Percentiles rank a stretch among this genome's conserved stretches.
phyloP scores from a whole-genome alignment of 2,888 invertebrate genomes.

The Panzeria rudis region DNA sequence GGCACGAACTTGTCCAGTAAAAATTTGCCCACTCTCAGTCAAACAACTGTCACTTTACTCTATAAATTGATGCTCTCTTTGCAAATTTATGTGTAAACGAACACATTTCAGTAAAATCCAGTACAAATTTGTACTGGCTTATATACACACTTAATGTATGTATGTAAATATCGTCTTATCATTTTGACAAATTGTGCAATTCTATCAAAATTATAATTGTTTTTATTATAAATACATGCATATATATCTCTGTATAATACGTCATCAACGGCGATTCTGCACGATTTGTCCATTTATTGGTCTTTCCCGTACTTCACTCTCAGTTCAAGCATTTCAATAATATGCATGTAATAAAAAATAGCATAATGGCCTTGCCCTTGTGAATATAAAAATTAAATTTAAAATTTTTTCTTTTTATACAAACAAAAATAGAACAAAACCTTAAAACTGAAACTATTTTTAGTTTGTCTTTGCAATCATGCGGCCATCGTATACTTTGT shows the following conservation, averaged over 20 bases:
- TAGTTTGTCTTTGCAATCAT: constrained; percentile 30
- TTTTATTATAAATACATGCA: neutral
- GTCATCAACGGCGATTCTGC: constrained; percentile 11
- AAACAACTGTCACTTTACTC: too few species aligned
- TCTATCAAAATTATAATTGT: constrained; percentile 6
- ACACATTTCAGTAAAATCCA: too few species aligned
- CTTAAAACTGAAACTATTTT: constrained; percentile 38
- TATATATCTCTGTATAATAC: neutral
- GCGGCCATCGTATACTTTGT: constrained; percentile 1
- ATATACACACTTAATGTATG: too few species aligned
- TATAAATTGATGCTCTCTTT: too few species aligned
- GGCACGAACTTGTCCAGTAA: too few species aligned
- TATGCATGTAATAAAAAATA: neutral
- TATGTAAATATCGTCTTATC: too few species aligned
- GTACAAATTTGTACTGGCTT: too few species aligned
- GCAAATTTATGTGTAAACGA: too few species aligned
- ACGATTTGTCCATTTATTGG: constrained; percentile 20
- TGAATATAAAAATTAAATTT: constrained; percentile 56
- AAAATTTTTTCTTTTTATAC: constrained; percentile 7
- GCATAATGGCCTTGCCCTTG: constrained; percentile 55
- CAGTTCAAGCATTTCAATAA: constrained; percentile 9
- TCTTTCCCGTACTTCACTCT: neutral
- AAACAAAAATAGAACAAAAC: constrained; percentile 44
- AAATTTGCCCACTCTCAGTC: too few species aligned
- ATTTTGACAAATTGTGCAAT: too few species aligned